Evolutionary conservation across 2,113 vertebrate species (phyloP).

Genomic region (Poicephalus meyeri): DNA sequence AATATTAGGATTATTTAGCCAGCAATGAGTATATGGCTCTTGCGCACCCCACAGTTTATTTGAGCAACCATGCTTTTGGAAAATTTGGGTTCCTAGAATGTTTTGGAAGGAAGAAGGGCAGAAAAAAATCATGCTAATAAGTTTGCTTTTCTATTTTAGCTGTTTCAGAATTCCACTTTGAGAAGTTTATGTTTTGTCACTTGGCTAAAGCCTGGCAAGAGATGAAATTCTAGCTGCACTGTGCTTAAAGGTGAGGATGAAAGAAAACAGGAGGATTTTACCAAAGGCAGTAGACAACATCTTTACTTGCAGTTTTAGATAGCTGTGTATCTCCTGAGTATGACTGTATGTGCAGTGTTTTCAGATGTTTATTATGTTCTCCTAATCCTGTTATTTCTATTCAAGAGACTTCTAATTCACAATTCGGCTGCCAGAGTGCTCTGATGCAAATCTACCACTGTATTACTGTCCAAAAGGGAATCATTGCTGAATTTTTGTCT

Average conservation of each 20-base stretch:
- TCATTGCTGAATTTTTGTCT: neutral
- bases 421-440: neutral
- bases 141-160: neutral
- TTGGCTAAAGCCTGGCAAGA: neutral
- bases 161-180: neutral
- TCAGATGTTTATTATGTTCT: neutral
- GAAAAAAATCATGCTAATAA: neutral
- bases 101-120: neutral
- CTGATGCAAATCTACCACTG: neutral
- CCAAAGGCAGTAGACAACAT: neutral
- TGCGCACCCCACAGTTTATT: neutral
- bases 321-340: neutral
- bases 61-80: neutral
- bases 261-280: neutral
- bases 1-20: neutral
- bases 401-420: neutral
- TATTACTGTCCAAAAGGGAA: neutral
- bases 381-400: neutral
- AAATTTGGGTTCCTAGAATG: neutral
- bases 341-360: neutral
- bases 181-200: neutral
- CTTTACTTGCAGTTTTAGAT: neutral
- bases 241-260: neutral
- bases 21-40: neutral
- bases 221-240: neutral